A percentile compares a stretch with the other conserved stretches of the same genome.
Conservation (phyloP, 2,888 invertebrate genomes). For the Andrena marginata region DNA sequence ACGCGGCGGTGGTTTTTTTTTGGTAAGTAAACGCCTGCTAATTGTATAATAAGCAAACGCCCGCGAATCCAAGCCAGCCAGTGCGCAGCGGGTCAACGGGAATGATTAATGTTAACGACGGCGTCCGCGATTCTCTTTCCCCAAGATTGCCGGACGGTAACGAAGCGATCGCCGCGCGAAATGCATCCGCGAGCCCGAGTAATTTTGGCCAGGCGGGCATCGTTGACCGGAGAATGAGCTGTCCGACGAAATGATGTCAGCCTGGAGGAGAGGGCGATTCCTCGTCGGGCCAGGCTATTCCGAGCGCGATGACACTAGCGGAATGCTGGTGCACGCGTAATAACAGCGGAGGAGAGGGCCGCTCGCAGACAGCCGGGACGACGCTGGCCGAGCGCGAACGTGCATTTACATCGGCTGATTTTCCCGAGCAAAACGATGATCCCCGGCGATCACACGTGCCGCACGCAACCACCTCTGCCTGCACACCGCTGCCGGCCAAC, state of each 20-base stretch:
- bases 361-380: conserved; percentile 5
- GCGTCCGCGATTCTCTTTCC: no score
- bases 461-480: conserved; percentile 47
- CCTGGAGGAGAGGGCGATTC: conserved; percentile 62
- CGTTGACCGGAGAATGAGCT: conserved; percentile 25
- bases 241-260: conserved; percentile 58
- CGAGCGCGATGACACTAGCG: conserved; percentile 71
- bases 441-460: conserved; percentile 46
- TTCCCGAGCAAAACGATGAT: conserved; percentile 53
- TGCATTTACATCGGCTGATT: conserved; percentile 58
- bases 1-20: no score
- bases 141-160: no score
- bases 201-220: conserved; percentile 25
- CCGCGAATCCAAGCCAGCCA: no score
- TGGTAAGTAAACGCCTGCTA: no score
- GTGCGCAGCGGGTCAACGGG: no score
- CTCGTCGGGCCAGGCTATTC: conserved; percentile 67
- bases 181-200: not conserved
- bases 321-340: conserved; percentile 66
- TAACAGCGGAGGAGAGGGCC: conserved; percentile 31
- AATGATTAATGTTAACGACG: no score
- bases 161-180: no score
- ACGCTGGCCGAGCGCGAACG: conserved; percentile 32
- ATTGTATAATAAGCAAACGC: no score
- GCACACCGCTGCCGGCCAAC: conserved; percentile 16